These are phyloP conservation scores for Urocynchramus pylzowi DNA, from an alignment of 2,113 vertebrate species.

Conservation along the genomic window DNA sequence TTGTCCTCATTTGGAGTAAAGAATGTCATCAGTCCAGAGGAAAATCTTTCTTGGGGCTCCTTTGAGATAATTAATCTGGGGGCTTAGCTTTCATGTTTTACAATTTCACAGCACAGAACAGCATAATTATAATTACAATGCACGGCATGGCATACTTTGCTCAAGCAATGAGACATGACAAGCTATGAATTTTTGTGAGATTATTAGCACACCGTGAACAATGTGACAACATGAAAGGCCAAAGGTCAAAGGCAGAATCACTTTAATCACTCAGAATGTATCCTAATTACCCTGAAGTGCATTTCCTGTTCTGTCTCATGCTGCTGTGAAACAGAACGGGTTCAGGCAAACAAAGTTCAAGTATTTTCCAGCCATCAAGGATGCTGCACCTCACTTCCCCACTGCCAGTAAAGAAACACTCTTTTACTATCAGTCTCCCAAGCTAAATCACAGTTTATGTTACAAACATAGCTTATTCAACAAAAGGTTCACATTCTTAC, in stretches of 20 bases:
- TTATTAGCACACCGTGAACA: background rate
- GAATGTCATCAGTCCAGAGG: background rate
- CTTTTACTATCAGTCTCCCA: background rate
- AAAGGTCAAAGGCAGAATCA: background rate
- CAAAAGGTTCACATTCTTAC: background rate
- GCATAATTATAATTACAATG: background rate
- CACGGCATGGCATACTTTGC: accelerated
- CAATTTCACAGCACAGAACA: background rate
- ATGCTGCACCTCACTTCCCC: background rate
- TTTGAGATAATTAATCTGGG: background rate
- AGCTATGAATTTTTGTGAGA: background rate
- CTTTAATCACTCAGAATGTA: background rate
- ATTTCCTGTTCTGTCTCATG: background rate
- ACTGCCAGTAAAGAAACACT: background rate
- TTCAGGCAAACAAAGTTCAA: background rate
- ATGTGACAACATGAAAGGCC: background rate
- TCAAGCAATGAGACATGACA: background rate
- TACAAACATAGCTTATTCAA: background rate
- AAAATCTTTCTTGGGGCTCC: background rate
- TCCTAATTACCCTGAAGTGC: background rate
- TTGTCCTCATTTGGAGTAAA: background rate
- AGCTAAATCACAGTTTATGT: background rate
- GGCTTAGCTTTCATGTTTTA: background rate
- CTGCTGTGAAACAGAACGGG: background rate
- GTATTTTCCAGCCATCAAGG: background rate